Base-by-base conservation (phyloP, 2,113 vertebrate genomes). In the Chloropsis cyanopogon region DNA sequence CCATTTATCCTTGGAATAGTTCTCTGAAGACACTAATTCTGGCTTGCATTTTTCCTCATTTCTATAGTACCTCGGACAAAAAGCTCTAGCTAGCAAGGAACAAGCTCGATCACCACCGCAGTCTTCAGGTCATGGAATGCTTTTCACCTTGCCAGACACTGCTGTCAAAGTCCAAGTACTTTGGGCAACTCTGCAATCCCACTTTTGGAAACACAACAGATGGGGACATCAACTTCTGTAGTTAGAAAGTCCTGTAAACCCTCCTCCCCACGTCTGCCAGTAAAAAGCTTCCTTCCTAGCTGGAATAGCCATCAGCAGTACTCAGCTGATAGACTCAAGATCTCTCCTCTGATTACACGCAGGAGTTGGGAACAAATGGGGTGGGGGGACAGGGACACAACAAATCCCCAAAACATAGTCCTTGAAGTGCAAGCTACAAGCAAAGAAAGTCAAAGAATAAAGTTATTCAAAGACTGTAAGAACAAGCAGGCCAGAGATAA, bases 91-190 rank as follows among this genome's bases (percentile, higher is more conserved):
- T 20, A 85, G 35, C 14, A 90, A 68, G 29, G 29, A 90, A 63
- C 0, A 0, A 28, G 21, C 41, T 65, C 47, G 6, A 42, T 5
- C 31, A 52, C 21, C 22, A 35, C 0, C 0, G 1, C 5, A 31
- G 41, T 24, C 82, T 47, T 59, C 47, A 61, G 20, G 31, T 25
- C 28, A 77, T 0, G 2, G 41, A 92, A 84, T 0, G 1, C 24
- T 56, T 68, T 53, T 18, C 42, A 82, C 39, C 78, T 70, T 53
- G 18, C 42, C n/a, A 75, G 50, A 49, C 33, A 41, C 9, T 0
- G 1, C 37, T 24, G 17, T 16, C n/a, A 1, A 66, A 59, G 39
- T 18, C 41, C 31, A 82, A 41, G 10, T 7, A 39, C 28, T 66
- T 50, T 4, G 12, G 44, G 25, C 16, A 63, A 52, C 53, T 71